Evolutionary conservation across 1,140 invertebrate genomes (phyloP).

Genomic region (Wiebesia pumilae): DNA sequence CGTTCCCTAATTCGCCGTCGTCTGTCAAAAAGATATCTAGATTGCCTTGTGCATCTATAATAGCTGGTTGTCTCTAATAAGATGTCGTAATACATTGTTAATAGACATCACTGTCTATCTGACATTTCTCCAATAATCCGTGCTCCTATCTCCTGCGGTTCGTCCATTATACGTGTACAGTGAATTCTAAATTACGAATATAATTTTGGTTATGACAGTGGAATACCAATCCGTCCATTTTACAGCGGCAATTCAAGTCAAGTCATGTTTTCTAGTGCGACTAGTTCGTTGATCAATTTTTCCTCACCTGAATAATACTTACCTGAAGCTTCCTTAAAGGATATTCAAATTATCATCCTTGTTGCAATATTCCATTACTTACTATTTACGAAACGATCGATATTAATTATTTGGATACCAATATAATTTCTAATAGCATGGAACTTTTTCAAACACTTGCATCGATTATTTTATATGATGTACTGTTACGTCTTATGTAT

Average conservation of each 20-base stretch:
- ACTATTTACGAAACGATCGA: not conserved
- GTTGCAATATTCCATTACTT: not conserved
- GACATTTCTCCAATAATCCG: conserved; percentile 36
- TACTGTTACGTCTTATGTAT: too few relatives aligned
- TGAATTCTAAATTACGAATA: conserved; percentile 31
- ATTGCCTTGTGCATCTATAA: not conserved
- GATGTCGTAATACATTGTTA: not conserved
- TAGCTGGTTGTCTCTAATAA: not conserved
- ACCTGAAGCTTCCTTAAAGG: not conserved
- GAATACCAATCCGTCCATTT: conserved; percentile 28
- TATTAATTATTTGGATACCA: too few relatives aligned
- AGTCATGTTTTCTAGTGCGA: not conserved
- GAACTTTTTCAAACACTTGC: too few relatives aligned
- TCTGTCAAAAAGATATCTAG: too few relatives aligned
- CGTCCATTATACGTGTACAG: conserved; percentile 1
- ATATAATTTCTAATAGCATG: too few relatives aligned
- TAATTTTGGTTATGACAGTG: not conserved
- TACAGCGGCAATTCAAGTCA: conserved; percentile 9
- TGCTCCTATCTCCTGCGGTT: not conserved
- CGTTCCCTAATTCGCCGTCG: too few relatives aligned
- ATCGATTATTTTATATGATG: too few relatives aligned
- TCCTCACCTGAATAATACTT: not conserved
- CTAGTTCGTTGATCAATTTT: not conserved
- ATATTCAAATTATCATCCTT: not conserved
- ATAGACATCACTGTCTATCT: not conserved